Evolutionary conservation across 1,140 invertebrate genomes (phyloP).

Genomic region (Neodiprion fabricii): DNA sequence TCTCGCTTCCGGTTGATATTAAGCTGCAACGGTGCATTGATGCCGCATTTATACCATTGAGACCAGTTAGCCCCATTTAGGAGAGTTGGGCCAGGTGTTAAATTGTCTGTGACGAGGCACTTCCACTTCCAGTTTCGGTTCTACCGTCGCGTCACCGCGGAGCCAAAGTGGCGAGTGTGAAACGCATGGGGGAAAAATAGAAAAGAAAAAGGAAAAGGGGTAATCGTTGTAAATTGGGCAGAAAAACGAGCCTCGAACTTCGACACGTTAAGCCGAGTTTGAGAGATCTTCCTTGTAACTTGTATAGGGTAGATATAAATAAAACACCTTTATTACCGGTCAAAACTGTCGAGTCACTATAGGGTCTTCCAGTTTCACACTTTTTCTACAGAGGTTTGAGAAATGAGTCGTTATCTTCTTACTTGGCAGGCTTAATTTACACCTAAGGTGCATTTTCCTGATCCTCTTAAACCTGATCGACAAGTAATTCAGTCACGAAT

Average conservation of each 20-base stretch:
- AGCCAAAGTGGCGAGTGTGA: slow-evolving; percentile 2
- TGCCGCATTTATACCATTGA: neutral
- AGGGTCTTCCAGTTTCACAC: too few relatives aligned
- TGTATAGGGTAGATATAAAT: neutral
- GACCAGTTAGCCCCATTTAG: neutral
- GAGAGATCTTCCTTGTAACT: too few relatives aligned
- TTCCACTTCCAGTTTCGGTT: neutral
- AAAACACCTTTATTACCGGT: neutral
- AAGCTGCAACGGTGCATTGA: neutral
- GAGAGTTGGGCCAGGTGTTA: neutral
- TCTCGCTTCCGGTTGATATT: neutral
- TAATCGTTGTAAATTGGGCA: slow-evolving; percentile 37
- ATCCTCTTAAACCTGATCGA: too few relatives aligned
- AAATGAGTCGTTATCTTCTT: too few relatives aligned
- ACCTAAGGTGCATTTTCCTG: too few relatives aligned
- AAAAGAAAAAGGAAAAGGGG: neutral
- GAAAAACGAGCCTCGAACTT: slow-evolving; percentile 29
- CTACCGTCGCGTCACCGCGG: neutral
- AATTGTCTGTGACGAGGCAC: slow-evolving; percentile 6
- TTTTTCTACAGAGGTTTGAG: too few relatives aligned
- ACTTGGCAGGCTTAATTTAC: too few relatives aligned
- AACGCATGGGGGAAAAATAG: neutral
- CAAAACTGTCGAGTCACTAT: neutral
- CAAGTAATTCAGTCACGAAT: too few relatives aligned
- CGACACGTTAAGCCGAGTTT: neutral